Percentiles rank a stretch among this genome's conserved stretches.
These are phyloP conservation scores for Abramis brama DNA, from an alignment of 2,113 vertebrate genomes.

Conservation along the genomic window DNA sequence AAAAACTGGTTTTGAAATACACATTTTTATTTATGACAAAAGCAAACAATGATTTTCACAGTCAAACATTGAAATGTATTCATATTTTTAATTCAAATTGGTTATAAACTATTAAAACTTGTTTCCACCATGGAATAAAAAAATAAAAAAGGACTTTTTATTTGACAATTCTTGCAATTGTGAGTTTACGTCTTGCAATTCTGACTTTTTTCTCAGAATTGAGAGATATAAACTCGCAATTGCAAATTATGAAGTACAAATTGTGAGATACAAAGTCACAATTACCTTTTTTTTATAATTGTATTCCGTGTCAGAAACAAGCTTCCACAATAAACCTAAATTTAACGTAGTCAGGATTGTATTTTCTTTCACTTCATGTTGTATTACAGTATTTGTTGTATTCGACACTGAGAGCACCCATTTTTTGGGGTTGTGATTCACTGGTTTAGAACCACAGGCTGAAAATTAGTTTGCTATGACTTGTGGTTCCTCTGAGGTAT, in stretches of 20 bases:
- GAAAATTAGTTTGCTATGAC: neutral
- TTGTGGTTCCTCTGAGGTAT: neutral
- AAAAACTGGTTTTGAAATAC: neutral
- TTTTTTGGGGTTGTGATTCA: neutral
- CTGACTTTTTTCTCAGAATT: no score
- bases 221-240: no score
- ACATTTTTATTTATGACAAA: neutral
- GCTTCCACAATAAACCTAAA: neutral
- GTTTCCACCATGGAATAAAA: no score
- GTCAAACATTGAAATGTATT: neutral
- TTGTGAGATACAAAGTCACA: no score
- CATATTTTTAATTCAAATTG: no score
- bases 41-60: neutral
- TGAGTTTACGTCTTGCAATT: no score
- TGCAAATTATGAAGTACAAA: no score
- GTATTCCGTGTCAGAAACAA: no score
- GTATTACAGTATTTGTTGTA: neutral
- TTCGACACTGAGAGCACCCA: neutral
- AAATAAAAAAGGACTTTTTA: no score
- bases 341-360: neutral
- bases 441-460: neutral
- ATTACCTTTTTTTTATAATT: no score
- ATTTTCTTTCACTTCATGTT: neutral
- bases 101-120: no score
- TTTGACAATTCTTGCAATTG: no score